Base-by-base conservation (phyloP, 2,113 vertebrate genomes). In the Hypanus sabinus region DNA sequence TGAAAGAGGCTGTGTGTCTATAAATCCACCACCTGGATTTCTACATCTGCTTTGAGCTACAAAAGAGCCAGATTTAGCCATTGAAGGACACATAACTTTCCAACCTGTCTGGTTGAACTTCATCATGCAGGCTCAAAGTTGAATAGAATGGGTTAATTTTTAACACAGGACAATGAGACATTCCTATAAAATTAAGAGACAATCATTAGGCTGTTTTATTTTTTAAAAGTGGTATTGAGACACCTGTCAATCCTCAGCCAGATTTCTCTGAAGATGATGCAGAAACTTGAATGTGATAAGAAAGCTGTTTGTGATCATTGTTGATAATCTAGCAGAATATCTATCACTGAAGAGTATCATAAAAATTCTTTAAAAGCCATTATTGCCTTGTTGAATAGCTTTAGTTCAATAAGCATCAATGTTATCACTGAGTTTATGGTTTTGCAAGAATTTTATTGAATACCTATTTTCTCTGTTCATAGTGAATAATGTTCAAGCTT, bases 381-480 rank as follows among this genome's bases (percentile, higher is more conserved):
- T 62, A 88, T 57, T 62, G 55, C 11, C 55, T 88, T 62, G 55
- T 62, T 88, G 27, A 62, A 62, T n/a, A 62, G 1, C 0, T 88
- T 88, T 88, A 10, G 27, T 55, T 62, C 14, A 7, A 70, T 70
- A 70, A 70, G 68, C 68, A 70, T 70, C 46, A 46, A 46, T 46
- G 2, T 46, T 46, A 46, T 46, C 46, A 46, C 46, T 46, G 46
- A 70, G 14, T 70, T 70, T 70, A 18, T 80, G 30, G 90, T 46
- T 93, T 12, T 93, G 70, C 38, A 75, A 38, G 38, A 93, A 73
- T 93, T 73, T 12, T 27, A 93, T 30, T 93, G 12, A 93, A 73
- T 12, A 71, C 24, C 6, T 93, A 38, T 93, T 55, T 87, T 93
- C 70, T 93, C 33, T 93, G 91, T 93, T 68, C 46, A 46, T 55